phyloP scores from a whole-genome alignment of 2,888 invertebrate species.

The Oscheius sp. region DNA sequence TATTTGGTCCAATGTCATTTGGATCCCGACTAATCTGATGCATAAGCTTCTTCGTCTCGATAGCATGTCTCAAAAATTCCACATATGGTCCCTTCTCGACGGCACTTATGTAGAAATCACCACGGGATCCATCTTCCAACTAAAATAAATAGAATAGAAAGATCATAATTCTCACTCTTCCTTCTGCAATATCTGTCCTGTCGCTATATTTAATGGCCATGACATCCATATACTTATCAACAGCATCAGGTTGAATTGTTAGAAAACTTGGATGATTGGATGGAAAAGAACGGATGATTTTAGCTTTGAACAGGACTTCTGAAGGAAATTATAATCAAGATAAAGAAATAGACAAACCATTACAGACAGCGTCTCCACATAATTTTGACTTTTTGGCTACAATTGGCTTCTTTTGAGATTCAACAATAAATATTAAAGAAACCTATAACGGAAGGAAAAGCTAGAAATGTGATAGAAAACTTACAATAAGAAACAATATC shows the following conservation, averaged over 20 bases:
- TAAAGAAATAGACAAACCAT: constrained; percentile 31
- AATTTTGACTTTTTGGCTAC: constrained; percentile 44
- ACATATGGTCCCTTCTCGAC: constrained; percentile 46
- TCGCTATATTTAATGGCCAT: constrained; percentile 56
- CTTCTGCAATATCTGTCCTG: constrained; percentile 56
- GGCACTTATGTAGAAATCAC: constrained; percentile 47
- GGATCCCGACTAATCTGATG: constrained; percentile 46
- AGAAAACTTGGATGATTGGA: constrained; percentile 22
- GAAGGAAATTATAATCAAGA: constrained; percentile 17
- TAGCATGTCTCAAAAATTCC: constrained; percentile 47
- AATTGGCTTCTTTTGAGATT: constrained; percentile 31
- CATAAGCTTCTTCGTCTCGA: constrained; percentile 49
- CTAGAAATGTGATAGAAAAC: neutral
- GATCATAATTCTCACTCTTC: constrained; percentile 32
- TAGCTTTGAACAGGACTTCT: constrained; percentile 52
- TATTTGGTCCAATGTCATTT: constrained; percentile 37
- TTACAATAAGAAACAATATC: neutral
- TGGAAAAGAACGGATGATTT: constrained; percentile 41
- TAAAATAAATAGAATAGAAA: constrained; percentile 24
- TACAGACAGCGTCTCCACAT: constrained; percentile 43
- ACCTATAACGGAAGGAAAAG: neutral
- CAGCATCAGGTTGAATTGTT: neutral
- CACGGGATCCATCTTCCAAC: constrained; percentile 38
- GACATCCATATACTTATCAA: constrained; percentile 34
- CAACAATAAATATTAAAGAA: constrained; percentile 5